phyloP scores from a whole-genome alignment of 2,888 invertebrate species.

The Aelia acuminata region DNA sequence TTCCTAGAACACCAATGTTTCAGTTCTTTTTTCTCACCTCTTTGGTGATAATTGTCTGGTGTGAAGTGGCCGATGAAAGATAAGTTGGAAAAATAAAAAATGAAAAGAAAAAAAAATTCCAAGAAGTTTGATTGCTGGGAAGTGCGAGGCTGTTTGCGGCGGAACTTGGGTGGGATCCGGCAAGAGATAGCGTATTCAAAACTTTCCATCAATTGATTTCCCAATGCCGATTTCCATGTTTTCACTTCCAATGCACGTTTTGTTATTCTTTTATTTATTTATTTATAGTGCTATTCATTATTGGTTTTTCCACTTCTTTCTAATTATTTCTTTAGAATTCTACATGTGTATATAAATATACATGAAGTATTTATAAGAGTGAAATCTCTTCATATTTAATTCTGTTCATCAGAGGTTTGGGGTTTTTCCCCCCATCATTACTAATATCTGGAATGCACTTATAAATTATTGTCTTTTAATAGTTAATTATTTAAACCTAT shows the following conservation, averaged over 20 bases:
- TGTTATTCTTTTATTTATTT: background rate
- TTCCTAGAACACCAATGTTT: background rate
- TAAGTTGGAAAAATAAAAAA: conserved; percentile 31
- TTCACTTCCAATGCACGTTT: conserved; percentile 26
- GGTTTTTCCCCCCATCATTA: no score
- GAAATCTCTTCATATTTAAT: no score
- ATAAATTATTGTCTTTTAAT: no score
- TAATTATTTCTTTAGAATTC: no score
- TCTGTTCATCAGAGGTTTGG: no score
- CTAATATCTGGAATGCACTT: no score
- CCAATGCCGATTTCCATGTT: conserved; percentile 43
- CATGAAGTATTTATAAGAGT: no score
- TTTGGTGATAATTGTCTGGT: conserved; percentile 5
- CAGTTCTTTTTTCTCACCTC: background rate
- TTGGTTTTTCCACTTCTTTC: no score
- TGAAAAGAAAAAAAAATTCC: conserved; percentile 13
- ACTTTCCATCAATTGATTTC: conserved; percentile 48
- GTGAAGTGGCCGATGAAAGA: conserved; percentile 2
- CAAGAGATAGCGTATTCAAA: conserved; percentile 17
- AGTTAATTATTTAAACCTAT: no score
- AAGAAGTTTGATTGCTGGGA: conserved; percentile 47
- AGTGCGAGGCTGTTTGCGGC: conserved; percentile 39
- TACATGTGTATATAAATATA: no score
- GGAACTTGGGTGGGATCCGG: conserved; percentile 3
- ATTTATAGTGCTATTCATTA: no score